Evolutionary conservation across 2,797 vertebrate species (phyloP).

Genomic region (Melanotaenia boesemani): DNA sequence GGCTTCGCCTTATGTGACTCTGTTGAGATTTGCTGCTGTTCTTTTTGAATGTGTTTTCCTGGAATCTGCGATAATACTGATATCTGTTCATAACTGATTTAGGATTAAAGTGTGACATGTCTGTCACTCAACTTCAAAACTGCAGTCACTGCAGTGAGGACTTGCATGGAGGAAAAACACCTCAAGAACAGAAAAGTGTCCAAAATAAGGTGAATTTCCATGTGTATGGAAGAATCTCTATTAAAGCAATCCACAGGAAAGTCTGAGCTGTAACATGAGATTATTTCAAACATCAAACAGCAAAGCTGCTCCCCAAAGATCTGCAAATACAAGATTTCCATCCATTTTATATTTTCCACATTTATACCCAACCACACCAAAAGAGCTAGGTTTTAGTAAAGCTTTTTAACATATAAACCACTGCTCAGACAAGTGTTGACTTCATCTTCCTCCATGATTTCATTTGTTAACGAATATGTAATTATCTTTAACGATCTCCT

Average conservation of each 20-base stretch:
- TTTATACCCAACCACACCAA: conserved; percentile 59
- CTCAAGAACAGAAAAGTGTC: neutral
- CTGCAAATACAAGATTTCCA: conserved; percentile 59
- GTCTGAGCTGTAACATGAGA: conserved; percentile 59
- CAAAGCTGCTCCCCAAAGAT: conserved; percentile 51
- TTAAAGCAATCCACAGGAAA: conserved; percentile 60
- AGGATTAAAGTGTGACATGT: conserved; percentile 38
- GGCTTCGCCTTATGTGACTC: conserved; percentile 75
- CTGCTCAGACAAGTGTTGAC: conserved; percentile 48
- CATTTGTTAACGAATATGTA: conserved; percentile 49
- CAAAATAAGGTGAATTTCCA: conserved; percentile 40
- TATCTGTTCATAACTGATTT: conserved; percentile 30
- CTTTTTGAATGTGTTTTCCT: conserved; percentile 17
- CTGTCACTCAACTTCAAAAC: conserved; percentile 22
- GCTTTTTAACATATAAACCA: conserved; percentile 60
- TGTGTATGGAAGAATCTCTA: conserved; percentile 30
- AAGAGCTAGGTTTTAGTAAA: conserved; percentile 48
- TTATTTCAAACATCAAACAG: conserved; percentile 56
- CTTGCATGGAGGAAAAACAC: conserved; percentile 9
- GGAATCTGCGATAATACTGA: conserved; percentile 41
- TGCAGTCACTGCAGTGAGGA: neutral
- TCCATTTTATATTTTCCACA: conserved; percentile 66
- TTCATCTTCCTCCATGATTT: conserved; percentile 50
- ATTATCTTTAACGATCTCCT: conserved; percentile 41
- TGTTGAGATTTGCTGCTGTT: conserved; percentile 61